Evolutionary conservation across 2,113 vertebrate genomes (phyloP), one percentile per base, ranked within the genome.

Genomic region (Burhinus bistriatus): DNA sequence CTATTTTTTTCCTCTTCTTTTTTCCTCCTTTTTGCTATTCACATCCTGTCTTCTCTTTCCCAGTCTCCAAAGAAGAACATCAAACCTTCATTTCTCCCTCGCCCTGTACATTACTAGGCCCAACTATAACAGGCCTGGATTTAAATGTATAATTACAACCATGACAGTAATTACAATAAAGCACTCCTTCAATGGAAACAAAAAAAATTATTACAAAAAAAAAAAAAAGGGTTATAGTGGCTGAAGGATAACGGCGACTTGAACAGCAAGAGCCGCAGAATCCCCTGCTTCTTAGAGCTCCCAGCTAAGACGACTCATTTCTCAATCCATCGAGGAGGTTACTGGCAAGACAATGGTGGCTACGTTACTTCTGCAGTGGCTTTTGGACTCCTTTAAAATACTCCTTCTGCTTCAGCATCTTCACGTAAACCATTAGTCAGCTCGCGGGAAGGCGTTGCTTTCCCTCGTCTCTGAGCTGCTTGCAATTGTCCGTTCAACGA

Each of bases 311-410:
- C 58, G 87, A 95, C 80, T 80, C 22, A 11, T 89, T 94, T 97
- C 79, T 96, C 42, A 97, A 93, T 89, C 89, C 95, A 93, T 66
- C 6, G 14, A 97, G 86, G 64, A 94, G 96, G 93, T 92, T 85
- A 86, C 95, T 95, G 96, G 97, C 96, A 97, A 96, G 96, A 97
- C 22, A 51, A 94, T 5, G 51, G 95, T 91, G 97, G 97, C 96
- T 95, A 87, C 9, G 61, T 87, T 91, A 92, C 94, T 96, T 97
- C 89, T 91, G 91, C 75, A 90, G 97, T 86, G 94, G 92, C 80
- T 90, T 92, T 79, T 47, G 70, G 82, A 68, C 72, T 81, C 84
- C 30, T 80, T 79, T 47, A 42, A 79, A 81, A 94, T 72, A 40
- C 62, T 94, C 83, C 79, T 81, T 55, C 91, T 93, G 70, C 92